phyloP scores from a whole-genome alignment of 1,140 invertebrate genomes.

The Plodia interpunctella region DNA sequence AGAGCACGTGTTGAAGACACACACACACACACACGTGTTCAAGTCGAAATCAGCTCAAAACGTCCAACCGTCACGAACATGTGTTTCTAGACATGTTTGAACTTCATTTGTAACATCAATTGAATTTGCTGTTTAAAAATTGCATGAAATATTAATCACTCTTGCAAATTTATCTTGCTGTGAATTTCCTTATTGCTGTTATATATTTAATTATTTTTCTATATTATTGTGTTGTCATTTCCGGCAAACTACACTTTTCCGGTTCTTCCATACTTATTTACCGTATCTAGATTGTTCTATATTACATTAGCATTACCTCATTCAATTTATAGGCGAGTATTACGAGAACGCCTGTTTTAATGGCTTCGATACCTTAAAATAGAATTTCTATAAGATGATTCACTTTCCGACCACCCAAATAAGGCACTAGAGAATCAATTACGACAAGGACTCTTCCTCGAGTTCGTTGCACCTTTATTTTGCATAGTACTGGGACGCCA shows the following conservation, averaged over 20 bases:
- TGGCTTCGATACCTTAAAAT: slow-evolving; percentile 21
- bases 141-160: neutral
- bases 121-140: too few relatives aligned
- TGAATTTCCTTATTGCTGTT: too few relatives aligned
- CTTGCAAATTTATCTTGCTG: neutral
- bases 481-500: slow-evolving; percentile 46
- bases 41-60: neutral
- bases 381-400: slow-evolving; percentile 42
- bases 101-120: neutral
- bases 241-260: neutral
- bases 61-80: neutral
- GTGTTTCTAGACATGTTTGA: neutral
- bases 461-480: slow-evolving; percentile 66
- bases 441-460: slow-evolving; percentile 56
- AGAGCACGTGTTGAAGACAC: slow-evolving; percentile 34
- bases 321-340: neutral
- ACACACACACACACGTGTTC: slow-evolving; percentile 29
- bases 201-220: too few relatives aligned
- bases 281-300: neutral
- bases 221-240: neutral
- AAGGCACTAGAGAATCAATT: slow-evolving; percentile 47
- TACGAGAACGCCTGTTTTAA: neutral
- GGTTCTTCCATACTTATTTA: neutral
- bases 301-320: neutral
- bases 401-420: slow-evolving; percentile 35